Percentiles rank a stretch among this genome's conserved stretches.
phyloP scores from a whole-genome alignment of 2,888 invertebrate species.

The Flexamia atlantica region DNA sequence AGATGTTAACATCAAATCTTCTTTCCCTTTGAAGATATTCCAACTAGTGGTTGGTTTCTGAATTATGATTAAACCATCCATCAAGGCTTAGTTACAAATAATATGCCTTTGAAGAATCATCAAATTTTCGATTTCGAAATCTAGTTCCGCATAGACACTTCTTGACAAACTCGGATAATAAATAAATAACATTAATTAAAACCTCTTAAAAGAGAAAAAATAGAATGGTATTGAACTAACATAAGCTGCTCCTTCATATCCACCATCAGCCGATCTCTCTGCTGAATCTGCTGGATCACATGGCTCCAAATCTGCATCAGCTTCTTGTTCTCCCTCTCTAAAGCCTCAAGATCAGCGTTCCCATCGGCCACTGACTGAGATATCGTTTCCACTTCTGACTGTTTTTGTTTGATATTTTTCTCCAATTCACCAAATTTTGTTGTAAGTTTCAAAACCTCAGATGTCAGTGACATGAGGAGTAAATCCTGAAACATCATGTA shows the following conservation, averaged over 20 bases:
- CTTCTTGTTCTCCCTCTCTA: constrained; percentile 84
- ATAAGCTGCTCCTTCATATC: constrained; percentile 80
- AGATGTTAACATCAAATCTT: too few species aligned
- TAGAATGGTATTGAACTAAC: constrained; percentile 74
- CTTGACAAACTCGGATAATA: too few species aligned
- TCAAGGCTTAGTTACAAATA: too few species aligned
- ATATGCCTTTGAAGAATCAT: too few species aligned
- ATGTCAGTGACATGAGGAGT: constrained; percentile 82
- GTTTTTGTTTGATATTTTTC: constrained; percentile 77
- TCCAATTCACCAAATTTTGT: constrained; percentile 80
- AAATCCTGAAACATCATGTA: constrained; percentile 78
- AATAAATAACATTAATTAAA: too few species aligned
- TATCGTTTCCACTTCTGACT: constrained; percentile 78
- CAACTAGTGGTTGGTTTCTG: too few species aligned
- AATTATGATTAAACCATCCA: too few species aligned
- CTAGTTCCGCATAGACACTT: too few species aligned
- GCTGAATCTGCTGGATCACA: constrained; percentile 83
- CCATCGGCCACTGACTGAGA: constrained; percentile 81
- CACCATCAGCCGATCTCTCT: constrained; percentile 79
- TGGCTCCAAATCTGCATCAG: constrained; percentile 86
- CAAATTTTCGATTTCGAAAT: too few species aligned
- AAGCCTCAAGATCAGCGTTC: constrained; percentile 84
- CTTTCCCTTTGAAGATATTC: too few species aligned
- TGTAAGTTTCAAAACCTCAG: constrained; percentile 85
- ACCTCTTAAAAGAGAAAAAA: too few species aligned